These are phyloP conservation scores for Aphrophora alni DNA, from an alignment of 2,888 invertebrate genomes.

Conservation along the genomic window DNA sequence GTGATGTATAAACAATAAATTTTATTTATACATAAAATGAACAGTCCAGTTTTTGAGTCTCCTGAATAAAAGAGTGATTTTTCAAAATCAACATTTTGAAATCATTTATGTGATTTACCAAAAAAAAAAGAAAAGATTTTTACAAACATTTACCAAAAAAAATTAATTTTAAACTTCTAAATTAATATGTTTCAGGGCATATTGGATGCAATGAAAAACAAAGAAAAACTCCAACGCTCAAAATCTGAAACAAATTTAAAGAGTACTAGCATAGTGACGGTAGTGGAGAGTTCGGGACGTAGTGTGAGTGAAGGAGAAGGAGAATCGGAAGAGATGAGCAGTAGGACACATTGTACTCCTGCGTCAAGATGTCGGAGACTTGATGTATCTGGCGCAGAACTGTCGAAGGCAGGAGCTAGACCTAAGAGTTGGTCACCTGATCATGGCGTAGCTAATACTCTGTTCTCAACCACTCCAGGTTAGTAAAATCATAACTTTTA, in stretches of 20 bases:
- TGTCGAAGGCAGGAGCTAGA: conserved; percentile 57
- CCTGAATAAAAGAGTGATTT: no score
- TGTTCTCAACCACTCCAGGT: conserved; percentile 61
- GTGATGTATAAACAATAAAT: no score
- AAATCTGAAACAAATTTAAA: conserved; percentile 92
- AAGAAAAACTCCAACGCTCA: conserved; percentile 89
- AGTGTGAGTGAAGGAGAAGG: conserved; percentile 53
- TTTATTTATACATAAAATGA: no score
- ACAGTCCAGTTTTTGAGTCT: no score
- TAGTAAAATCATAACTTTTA: conserved; percentile 19
- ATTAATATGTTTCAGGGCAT: conserved; percentile 89
- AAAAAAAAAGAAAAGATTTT: no score
- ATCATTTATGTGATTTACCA: no score
- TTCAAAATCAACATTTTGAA: no score
- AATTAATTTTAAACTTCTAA: no score
- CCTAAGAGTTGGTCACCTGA: conserved; percentile 80
- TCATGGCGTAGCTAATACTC: conserved; percentile 65
- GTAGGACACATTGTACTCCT: conserved; percentile 68
- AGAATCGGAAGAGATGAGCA: conserved; percentile 57
- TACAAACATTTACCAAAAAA: no score
- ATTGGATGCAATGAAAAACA: conserved; percentile 94
- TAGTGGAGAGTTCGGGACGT: conserved; percentile 48
- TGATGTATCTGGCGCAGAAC: conserved; percentile 40
- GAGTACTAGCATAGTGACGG: conserved; percentile 42
- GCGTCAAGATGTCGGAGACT: conserved; percentile 56